Evolutionary conservation across 2,113 vertebrate species (phyloP), one percentile per base, ranked within the genome.

Genomic region (Syngnathoides biaculeatus): DNA sequence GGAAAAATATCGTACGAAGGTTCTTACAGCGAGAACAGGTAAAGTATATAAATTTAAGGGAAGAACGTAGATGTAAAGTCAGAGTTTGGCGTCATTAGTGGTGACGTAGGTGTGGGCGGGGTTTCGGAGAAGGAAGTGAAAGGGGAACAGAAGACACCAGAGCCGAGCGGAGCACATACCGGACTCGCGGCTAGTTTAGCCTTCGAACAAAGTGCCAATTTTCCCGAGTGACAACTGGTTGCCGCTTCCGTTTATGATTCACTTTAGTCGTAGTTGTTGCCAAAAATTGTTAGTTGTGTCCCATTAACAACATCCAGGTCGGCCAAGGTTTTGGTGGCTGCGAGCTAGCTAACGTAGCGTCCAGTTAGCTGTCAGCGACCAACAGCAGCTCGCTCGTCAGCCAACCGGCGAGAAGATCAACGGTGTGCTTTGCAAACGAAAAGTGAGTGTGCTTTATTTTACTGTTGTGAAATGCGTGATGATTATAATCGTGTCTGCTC

Each of bases 91-190:
- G 81, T 81, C 3, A 43, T 26, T 19, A 2, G 14, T 13, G 30
- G 26, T 85, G 84, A 89, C 86, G 84, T 79, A 8, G 9, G 65
- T 77, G 78, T 71, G 67, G 56, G 15, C 62, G 77, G 68, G 40
- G 79, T 78, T 82, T 74, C 67, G 74, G 65, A 86, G 77, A 38
- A 88, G 85, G 88, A 89, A 91, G 87, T 88, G 87, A 90, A 89
- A 89, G 84, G 69, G 69, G 83, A 87, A 86, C 69, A 73, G 59
- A 22, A 50, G 48, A 50, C n/a, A 8, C 48, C 74, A 74, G 71
- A 65, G 65, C 69, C 50, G 53, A 58, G 59, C 68, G n/a, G 59
- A 72, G 78, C 69, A 67, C 73, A 55, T 24, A 83, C 72, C 55
- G 76, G 81, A 82, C 74, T 69, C 64, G 68, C 77, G 69, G 73